A percentile compares a stretch with the other conserved stretches of the same genome.
These are phyloP conservation scores for Tringa solitaria DNA, from an alignment of 2,113 vertebrate genomes.

Conservation along the genomic window DNA sequence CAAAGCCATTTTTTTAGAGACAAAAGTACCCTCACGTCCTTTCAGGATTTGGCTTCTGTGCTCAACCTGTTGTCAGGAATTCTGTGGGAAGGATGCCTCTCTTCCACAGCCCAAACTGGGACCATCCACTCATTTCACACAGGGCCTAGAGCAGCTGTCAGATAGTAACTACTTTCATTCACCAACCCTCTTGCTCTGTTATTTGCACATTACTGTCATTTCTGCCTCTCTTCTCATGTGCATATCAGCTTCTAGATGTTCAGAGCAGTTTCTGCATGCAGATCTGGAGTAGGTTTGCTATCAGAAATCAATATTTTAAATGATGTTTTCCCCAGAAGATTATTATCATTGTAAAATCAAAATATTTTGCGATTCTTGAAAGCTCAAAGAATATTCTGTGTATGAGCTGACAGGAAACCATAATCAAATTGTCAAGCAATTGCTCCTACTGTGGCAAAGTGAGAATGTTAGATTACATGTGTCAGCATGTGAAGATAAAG, in stretches of 20 bases:
- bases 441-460: slow-evolving; percentile 70
- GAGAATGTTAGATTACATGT: slow-evolving; percentile 75
- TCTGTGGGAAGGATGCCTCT: background rate
- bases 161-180: background rate
- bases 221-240: background rate
- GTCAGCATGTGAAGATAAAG: slow-evolving; percentile 74
- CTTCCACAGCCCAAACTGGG: background rate
- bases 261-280: slow-evolving; percentile 21
- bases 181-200: background rate
- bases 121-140: background rate
- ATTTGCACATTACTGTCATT: background rate
- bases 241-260: background rate
- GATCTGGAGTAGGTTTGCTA: slow-evolving; percentile 43
- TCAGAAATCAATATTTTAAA: slow-evolving; percentile 72
- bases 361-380: slow-evolving; percentile 74
- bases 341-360: slow-evolving; percentile 76
- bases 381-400: slow-evolving; percentile 67
- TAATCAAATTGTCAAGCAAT: slow-evolving; percentile 80
- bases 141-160: background rate
- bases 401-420: slow-evolving; percentile 72
- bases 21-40: background rate
- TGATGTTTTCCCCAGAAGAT: slow-evolving; percentile 41
- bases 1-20: background rate
- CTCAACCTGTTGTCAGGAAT: background rate
- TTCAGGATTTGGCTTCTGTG: background rate